A percentile compares a stretch with the other conserved stretches of the same genome.
phyloP scores from a whole-genome alignment of 2,888 invertebrate species.

The Eupithecia dodoneata region DNA sequence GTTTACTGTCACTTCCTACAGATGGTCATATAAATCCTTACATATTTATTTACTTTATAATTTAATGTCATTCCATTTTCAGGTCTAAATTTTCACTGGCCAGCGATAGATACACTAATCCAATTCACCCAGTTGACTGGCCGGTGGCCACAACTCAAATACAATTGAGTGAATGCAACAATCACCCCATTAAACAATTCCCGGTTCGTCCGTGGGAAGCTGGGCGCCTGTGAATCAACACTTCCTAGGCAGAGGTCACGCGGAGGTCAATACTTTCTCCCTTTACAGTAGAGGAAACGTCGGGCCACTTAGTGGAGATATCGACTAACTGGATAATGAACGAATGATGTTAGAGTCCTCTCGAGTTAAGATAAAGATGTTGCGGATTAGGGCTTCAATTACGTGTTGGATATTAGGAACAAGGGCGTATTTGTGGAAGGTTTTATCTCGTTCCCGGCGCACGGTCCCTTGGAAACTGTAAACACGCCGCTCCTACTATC shows the following conservation, averaged over 20 bases:
- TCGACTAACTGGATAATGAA: neutral
- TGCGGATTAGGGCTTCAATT: neutral
- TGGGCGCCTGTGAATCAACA: conserved; percentile 22
- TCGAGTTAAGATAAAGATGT: neutral
- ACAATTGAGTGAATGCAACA: conserved; percentile 36
- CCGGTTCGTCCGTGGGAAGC: conserved; percentile 32
- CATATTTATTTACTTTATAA: neutral
- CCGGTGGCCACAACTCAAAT: conserved; percentile 16
- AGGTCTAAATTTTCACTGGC: neutral
- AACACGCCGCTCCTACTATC: neutral
- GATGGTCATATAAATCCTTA: conserved; percentile 15
- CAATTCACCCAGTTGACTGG: neutral
- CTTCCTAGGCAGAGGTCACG: conserved; percentile 26
- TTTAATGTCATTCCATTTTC: neutral
- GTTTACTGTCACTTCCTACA: conserved; percentile 22
- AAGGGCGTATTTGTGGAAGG: neutral
- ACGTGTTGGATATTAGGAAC: neutral
- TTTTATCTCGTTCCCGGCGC: neutral
- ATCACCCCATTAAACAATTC: conserved; percentile 24
- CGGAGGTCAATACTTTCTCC: conserved; percentile 25
- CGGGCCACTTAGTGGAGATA: neutral
- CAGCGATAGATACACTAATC: neutral
- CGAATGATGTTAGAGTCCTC: neutral
- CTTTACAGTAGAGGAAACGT: neutral
- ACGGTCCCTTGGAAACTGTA: neutral